Evolutionary conservation across 2,113 vertebrate species (phyloP).

Genomic region (Anarrhichthys ocellatus): DNA sequence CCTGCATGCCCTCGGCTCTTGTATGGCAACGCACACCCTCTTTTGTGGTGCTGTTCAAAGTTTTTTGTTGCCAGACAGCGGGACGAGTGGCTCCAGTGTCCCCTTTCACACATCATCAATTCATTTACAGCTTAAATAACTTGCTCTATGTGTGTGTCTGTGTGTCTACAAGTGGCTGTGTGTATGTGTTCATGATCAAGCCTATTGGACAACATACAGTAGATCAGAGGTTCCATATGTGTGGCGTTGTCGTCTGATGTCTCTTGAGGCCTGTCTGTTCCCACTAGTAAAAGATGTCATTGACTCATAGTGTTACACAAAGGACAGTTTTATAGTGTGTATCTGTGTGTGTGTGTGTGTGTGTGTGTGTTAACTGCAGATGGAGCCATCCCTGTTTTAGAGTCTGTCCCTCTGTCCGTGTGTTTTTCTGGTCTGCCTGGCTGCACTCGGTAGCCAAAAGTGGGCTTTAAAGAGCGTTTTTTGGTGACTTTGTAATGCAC

Average conservation of each 20-base stretch:
- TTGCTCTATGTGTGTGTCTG: neutral
- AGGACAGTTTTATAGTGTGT: slow-evolving; percentile 52
- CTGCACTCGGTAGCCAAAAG: neutral
- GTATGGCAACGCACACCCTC: slow-evolving; percentile 38
- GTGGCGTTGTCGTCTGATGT: slow-evolving; percentile 43
- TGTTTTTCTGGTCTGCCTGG: neutral
- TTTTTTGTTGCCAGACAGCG: slow-evolving; percentile 58
- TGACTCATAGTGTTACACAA: slow-evolving; percentile 66
- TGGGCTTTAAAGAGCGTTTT: neutral
- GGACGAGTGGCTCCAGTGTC: slow-evolving; percentile 62
- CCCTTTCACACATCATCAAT: slow-evolving; percentile 59
- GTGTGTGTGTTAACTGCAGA: slow-evolving; percentile 8
- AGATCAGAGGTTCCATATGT: slow-evolving; percentile 62
- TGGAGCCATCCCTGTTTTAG: slow-evolving; percentile 25
- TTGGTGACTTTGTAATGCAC: neutral
- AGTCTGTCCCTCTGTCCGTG: slow-evolving; percentile 9
- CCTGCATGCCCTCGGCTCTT: slow-evolving; percentile 24
- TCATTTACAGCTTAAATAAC: slow-evolving; percentile 33
- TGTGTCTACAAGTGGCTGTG: neutral
- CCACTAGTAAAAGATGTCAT: slow-evolving; percentile 63
- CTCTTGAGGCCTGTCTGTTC: slow-evolving; percentile 52
- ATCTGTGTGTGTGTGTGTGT: slow-evolving; percentile 10
- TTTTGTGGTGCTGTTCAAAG: slow-evolving; percentile 62
- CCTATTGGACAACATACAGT: slow-evolving; percentile 16
- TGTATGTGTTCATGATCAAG: neutral